Percentiles rank a stretch among this genome's conserved stretches.
phyloP scores from a whole-genome alignment of 2,888 invertebrate genomes.

The Magallana nippona region DNA sequence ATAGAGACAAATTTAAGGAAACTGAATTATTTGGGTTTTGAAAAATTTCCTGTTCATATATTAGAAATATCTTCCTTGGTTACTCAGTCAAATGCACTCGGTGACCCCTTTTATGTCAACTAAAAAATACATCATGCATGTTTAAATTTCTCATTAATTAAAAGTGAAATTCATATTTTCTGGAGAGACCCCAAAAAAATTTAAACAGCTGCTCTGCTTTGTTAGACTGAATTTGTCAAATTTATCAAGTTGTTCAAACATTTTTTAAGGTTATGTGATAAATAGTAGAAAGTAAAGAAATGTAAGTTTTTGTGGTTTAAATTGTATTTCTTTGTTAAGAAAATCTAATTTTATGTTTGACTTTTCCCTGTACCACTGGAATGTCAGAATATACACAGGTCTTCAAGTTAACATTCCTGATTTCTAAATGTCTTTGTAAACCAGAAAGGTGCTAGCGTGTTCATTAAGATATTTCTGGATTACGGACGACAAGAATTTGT shows the following conservation, averaged over 20 bases:
- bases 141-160: not conserved
- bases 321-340: too few species aligned
- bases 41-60: slow-evolving; percentile 17
- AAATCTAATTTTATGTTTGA: too few species aligned
- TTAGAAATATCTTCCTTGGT: not conserved
- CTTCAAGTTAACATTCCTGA: slow-evolving; percentile 2
- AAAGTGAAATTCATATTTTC: not conserved
- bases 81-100: not conserved
- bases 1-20: not conserved
- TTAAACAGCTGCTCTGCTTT: not conserved
- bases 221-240: too few species aligned
- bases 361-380: too few species aligned
- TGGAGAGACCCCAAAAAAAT: not conserved
- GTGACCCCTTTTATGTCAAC: not conserved
- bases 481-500: too few species aligned
- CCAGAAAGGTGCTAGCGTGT: slow-evolving; percentile 23
- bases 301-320: too few species aligned
- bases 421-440: not conserved
- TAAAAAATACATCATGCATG: not conserved
- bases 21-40: not conserved
- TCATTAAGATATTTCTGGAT: not conserved
- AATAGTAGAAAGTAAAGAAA: too few species aligned
- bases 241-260: too few species aligned
- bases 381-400: not conserved
- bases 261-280: too few species aligned